phyloP scores from a whole-genome alignment of 2,797 vertebrate species.

The Takifugu ocellatus region DNA sequence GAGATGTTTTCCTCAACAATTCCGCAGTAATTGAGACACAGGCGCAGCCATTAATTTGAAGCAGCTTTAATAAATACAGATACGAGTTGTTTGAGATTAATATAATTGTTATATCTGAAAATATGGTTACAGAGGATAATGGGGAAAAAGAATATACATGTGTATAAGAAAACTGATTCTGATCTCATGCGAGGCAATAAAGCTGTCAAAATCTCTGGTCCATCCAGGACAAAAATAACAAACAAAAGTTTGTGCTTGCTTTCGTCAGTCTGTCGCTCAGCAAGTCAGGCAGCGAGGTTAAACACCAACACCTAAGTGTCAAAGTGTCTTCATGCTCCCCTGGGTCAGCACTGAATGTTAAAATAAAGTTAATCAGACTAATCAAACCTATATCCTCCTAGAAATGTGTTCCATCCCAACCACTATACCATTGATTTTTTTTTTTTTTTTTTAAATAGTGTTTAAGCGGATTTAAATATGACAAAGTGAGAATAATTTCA shows the following conservation, averaged over 20 bases:
- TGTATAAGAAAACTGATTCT: conserved; percentile 55
- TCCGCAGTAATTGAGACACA: not conserved
- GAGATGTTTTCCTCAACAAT: not conserved
- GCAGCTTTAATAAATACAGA: conserved; percentile 72
- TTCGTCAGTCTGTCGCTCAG: conserved; percentile 11
- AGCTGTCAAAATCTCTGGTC: conserved; percentile 42
- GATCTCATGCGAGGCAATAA: conserved; percentile 59
- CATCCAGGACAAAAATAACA: conserved; percentile 12
- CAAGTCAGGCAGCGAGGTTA: conserved; percentile 24
- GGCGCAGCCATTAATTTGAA: conserved; percentile 46
- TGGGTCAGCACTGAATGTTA: conserved; percentile 23
- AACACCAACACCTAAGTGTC: conserved; percentile 4
- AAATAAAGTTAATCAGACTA: conserved; percentile 11
- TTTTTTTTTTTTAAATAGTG: conserved; percentile 25
- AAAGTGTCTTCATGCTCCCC: conserved; percentile 16
- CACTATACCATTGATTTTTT: conserved; percentile 6
- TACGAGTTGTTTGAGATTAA: conserved; percentile 64
- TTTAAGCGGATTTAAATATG: conserved; percentile 13
- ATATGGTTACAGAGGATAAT: conserved; percentile 45
- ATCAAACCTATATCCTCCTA: conserved; percentile 9
- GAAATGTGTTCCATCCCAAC: conserved; percentile 11
- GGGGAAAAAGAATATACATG: conserved; percentile 55
- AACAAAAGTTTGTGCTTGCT: conserved; percentile 34
- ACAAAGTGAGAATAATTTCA: conserved; percentile 27
- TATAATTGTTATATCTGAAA: conserved; percentile 68